Base-by-base conservation (phyloP, 2,113 vertebrate species). In the Microcebus lehilahytsara region DNA sequence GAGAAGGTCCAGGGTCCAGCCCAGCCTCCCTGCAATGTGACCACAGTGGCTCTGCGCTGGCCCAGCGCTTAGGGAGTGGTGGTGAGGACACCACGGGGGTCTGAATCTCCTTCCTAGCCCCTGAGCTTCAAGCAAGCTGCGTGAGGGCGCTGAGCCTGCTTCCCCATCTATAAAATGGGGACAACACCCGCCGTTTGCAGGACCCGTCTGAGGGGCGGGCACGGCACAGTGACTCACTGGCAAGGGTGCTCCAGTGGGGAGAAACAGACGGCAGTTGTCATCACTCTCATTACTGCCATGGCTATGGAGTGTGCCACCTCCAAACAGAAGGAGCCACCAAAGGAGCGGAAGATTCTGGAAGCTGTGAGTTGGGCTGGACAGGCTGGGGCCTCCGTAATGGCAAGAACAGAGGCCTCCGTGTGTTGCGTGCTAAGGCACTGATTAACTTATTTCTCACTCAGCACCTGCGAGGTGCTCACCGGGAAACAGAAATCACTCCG, bases 11-110 rank as follows among this genome's bases (percentile, higher is more conserved):
- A 49, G 14, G n/a, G 27, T n/a, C 77, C 72, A 34, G 23, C 22
- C 13, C 6, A 74, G 56, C 30, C 40, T 72, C 40, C 71, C 51
- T n/a, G 13, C 78, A 79, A 27, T 3, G 6, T 27, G 37, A 20
- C 56, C 2, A 5, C 56, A 49, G 5, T 10, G 12, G 40, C 62
- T 6, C 12, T 66, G 30, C 32, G 7, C 0, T 1, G 2, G n/a
- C 72, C 95, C n/a, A 34, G 37, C 20, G 10, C 16, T 19, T 27
- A 19, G 30, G 49, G 16, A 46, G n/a, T 9, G 49, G 10, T 2
- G 53, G 20, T 16, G 34, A 53, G 49, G 27, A 66, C 71, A 19
- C 46, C 12, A 60, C 40, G 16, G 7, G 51, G 66, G 16, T 72
- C 46, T 58, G 25, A 91, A 46, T 34, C 66, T 74, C 69, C 58